A percentile compares a stretch with the other conserved stretches of the same genome.
phyloP scores from a whole-genome alignment of 1,140 invertebrate genomes.

The Drosophila burlai region DNA sequence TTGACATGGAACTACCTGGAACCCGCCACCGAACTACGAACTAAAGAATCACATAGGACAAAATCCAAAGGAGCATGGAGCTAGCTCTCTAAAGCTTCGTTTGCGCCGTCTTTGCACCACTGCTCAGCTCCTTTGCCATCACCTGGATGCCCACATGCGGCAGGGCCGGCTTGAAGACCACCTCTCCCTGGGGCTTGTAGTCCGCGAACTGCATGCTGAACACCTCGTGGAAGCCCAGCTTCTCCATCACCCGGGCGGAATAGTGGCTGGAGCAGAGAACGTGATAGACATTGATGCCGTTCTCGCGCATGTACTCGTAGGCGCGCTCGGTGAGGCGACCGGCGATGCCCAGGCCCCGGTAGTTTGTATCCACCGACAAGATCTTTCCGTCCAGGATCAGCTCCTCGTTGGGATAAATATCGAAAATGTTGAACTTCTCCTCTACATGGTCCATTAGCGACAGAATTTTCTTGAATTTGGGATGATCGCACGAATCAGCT shows the following conservation, averaged over 20 bases:
- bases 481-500: conserved; percentile 85
- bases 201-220: conserved; percentile 88
- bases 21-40: conserved; percentile 77
- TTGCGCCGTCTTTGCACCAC: conserved; percentile 20
- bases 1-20: conserved; percentile 47
- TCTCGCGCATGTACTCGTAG: conserved; percentile 79
- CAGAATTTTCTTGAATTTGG: conserved; percentile 88
- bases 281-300: conserved; percentile 75
- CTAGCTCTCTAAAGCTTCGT: conserved; percentile 31
- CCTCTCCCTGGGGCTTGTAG: conserved; percentile 87
- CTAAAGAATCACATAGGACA: conserved; percentile 78
- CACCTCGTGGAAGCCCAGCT: conserved; percentile 88
- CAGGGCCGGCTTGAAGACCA: conserved; percentile 86
- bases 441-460: conserved; percentile 87
- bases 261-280: conserved; percentile 90
- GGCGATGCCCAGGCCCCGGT: conserved; percentile 88
- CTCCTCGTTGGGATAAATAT: conserved; percentile 86
- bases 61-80: conserved; percentile 38
- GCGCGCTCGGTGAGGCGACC: conserved; percentile 87
- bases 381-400: conserved; percentile 88
- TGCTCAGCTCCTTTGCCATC: conserved; percentile 85
- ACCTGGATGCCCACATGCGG: conserved; percentile 87
- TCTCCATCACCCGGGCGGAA: conserved; percentile 89
- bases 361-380: conserved; percentile 87
- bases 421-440: conserved; percentile 86